A percentile compares a stretch with the other conserved stretches of the same genome.
These are phyloP conservation scores for Plecturocebus donacophilus DNA, from an alignment of 2,113 vertebrate genomes.

Conservation along the genomic window DNA sequence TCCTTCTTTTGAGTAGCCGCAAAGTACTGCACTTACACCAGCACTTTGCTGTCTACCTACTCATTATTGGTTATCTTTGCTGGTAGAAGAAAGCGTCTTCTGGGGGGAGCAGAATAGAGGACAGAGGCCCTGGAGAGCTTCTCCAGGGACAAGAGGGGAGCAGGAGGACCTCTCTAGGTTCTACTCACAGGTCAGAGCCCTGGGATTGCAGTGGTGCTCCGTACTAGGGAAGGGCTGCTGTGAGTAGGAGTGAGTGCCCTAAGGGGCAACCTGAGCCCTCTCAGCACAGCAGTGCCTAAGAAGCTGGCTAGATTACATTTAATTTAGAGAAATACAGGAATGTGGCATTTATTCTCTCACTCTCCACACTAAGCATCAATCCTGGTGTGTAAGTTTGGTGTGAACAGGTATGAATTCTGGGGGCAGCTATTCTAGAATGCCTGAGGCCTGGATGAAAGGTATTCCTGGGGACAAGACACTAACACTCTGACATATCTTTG, in stretches of 20 bases:
- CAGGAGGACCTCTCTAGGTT: background rate
- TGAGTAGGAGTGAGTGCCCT: background rate
- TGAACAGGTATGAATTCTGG: background rate
- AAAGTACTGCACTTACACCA: no score
- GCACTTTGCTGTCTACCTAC: background rate
- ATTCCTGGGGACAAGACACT: background rate
- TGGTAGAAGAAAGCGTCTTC: background rate
- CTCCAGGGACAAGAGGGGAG: accelerated
- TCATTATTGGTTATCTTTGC: background rate
- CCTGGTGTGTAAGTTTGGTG: background rate
- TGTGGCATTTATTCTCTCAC: background rate
- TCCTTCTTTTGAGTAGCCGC: background rate
- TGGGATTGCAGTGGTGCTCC: background rate
- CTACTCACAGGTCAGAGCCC: accelerated
- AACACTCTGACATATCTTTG: background rate
- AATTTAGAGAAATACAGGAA: background rate
- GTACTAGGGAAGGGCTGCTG: accelerated
- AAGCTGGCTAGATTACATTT: background rate
- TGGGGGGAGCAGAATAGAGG: background rate
- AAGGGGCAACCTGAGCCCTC: no score
- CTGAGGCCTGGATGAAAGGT: background rate
- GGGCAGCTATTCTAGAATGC: background rate
- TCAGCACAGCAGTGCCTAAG: background rate
- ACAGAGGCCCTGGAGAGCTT: background rate
- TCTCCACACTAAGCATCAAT: background rate